phyloP scores from a whole-genome alignment of 2,888 invertebrate species.

The Phaedon cochleariae region DNA sequence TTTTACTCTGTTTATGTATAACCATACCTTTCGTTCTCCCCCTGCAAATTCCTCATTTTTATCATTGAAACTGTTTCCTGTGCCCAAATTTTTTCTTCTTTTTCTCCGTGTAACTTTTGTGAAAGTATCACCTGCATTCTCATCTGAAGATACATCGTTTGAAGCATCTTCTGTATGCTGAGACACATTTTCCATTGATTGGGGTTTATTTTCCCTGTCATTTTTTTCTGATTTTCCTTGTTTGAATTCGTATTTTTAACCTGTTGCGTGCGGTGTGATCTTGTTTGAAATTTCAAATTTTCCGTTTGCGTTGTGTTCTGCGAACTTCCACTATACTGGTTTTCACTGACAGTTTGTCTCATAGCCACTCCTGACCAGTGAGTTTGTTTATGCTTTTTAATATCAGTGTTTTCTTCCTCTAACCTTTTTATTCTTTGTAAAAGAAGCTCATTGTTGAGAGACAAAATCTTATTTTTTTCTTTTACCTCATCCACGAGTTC shows the following conservation, averaged over 20 bases:
- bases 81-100: slow-evolving; percentile 1
- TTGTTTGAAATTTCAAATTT: neutral
- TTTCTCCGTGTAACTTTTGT: slow-evolving; percentile 3
- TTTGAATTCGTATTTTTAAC: slow-evolving; percentile 1
- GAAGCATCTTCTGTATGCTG: neutral
- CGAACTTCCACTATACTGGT: neutral
- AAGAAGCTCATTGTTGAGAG: slow-evolving; percentile 10
- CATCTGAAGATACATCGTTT: slow-evolving; percentile 5
- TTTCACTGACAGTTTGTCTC: neutral
- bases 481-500: neutral
- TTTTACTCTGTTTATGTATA: neutral
- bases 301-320: neutral
- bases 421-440: slow-evolving; percentile 2
- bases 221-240: slow-evolving; percentile 1
- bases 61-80: slow-evolving; percentile 5
- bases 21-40: slow-evolving; percentile 4
- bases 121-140: neutral
- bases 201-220: neutral
- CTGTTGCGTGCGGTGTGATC: neutral
- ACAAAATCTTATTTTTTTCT: neutral
- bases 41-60: slow-evolving; percentile 10
- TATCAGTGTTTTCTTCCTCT: neutral
- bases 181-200: slow-evolving; percentile 8
- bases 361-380: slow-evolving; percentile 1
- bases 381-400: neutral